These are phyloP conservation scores for Trachelipus rathkii DNA, from an alignment of 1,140 invertebrate species.

Conservation along the genomic window DNA sequence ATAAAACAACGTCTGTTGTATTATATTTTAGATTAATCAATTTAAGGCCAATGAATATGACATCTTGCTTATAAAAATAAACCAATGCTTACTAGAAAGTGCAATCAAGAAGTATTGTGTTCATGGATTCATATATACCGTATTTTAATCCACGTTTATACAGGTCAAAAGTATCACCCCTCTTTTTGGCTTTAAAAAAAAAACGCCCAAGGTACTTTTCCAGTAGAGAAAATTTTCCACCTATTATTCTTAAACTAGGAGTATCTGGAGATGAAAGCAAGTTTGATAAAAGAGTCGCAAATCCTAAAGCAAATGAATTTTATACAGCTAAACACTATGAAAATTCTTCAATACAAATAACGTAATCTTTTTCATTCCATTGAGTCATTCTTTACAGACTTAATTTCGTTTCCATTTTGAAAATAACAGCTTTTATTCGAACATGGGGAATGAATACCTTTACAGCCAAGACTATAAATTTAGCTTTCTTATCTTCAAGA, in stretches of 20 bases:
- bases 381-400: neutral
- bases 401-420: constrained; percentile 6
- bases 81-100: neutral
- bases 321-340: neutral
- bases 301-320: neutral
- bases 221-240: neutral
- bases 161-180: neutral
- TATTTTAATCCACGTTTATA: neutral
- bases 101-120: neutral
- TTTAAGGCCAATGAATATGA: neutral
- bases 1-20: no score
- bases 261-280: neutral
- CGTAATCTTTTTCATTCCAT: neutral
- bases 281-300: neutral
- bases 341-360: neutral
- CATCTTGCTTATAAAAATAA: neutral
- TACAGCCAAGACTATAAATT: neutral
- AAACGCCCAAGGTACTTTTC: neutral
- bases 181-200: neutral
- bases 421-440: neutral
- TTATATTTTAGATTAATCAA: neutral
- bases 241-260: neutral
- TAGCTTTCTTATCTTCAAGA: neutral
- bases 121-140: neutral
- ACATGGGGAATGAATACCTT: neutral